Percentiles rank a stretch among this genome's conserved stretches.
Conservation (phyloP, 2,888 invertebrate species). For the Drepana falcataria region DNA sequence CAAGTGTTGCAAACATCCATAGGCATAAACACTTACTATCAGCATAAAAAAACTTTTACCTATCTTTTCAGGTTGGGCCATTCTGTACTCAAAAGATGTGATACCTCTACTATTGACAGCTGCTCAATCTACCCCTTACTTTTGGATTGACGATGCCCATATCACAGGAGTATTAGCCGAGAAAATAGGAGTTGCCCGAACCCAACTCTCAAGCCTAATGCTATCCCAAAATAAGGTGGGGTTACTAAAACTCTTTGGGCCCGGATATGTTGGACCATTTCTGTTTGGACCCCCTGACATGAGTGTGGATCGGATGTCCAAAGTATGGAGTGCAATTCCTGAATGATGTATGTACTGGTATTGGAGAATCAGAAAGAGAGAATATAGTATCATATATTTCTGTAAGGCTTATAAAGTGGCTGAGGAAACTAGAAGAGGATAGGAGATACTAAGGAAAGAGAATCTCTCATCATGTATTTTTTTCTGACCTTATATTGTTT, state of each 20-base stretch:
- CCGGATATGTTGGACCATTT: conserved; percentile 52
- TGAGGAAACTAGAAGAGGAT: too few species aligned
- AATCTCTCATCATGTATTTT: too few species aligned
- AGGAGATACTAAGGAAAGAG: too few species aligned
- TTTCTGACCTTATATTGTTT: too few species aligned
- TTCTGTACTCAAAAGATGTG: conserved; percentile 82
- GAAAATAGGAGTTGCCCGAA: conserved; percentile 76
- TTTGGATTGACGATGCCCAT: conserved; percentile 92
- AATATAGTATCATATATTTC: too few species aligned
- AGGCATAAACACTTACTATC: too few species aligned
- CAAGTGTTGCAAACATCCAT: too few species aligned
- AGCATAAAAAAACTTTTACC: too few species aligned
- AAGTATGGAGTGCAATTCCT: conserved; percentile 66
- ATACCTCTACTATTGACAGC: conserved; percentile 76
- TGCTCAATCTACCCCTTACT: conserved; percentile 82
- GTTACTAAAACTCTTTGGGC: conserved; percentile 33
- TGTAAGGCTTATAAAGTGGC: too few species aligned
- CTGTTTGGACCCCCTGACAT: conserved; percentile 78
- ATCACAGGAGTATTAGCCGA: conserved; percentile 83
- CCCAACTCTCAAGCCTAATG: conserved; percentile 65
- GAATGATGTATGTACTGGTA: conserved; percentile 9
- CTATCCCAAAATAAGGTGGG: conserved; percentile 39
- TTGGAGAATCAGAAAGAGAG: too few species aligned
- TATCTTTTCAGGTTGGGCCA: conserved; percentile 70
- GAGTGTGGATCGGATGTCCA: conserved; percentile 57